phyloP scores from a whole-genome alignment of 1,140 invertebrate genomes.

The Physella acuta region DNA sequence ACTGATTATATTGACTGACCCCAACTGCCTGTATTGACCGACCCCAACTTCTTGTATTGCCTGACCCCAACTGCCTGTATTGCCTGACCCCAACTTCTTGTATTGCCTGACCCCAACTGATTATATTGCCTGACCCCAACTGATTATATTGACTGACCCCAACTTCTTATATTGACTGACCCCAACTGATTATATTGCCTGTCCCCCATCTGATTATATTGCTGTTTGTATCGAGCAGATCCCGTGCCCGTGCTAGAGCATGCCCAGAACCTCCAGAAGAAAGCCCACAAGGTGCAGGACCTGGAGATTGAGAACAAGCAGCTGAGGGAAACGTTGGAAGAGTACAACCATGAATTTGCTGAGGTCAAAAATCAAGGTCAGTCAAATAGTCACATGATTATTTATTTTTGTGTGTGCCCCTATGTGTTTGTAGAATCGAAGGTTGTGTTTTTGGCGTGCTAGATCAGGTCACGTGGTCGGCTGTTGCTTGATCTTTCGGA shows the following conservation, averaged over 20 bases:
- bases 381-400: neutral
- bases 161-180: too few relatives aligned
- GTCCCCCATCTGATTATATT: too few relatives aligned
- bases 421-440: neutral
- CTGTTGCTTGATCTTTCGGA: neutral
- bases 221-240: constrained; percentile 57
- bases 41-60: too few relatives aligned
- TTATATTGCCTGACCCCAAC: too few relatives aligned
- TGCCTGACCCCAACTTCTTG: too few relatives aligned
- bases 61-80: too few relatives aligned
- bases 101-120: too few relatives aligned
- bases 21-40: too few relatives aligned
- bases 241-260: constrained; percentile 62
- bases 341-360: constrained; percentile 66
- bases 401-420: neutral
- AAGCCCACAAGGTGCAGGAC: constrained; percentile 60
- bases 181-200: too few relatives aligned
- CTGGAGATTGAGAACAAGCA: constrained; percentile 66
- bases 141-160: too few relatives aligned
- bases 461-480: neutral
- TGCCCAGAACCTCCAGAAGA: constrained; percentile 61
- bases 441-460: neutral
- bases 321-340: constrained; percentile 63
- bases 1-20: too few relatives aligned
- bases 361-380: constrained; percentile 65